Percentiles rank a stretch among this genome's conserved stretches.
phyloP scores from a whole-genome alignment of 92 coral and sea anemone genomes.

The Porites rus region DNA sequence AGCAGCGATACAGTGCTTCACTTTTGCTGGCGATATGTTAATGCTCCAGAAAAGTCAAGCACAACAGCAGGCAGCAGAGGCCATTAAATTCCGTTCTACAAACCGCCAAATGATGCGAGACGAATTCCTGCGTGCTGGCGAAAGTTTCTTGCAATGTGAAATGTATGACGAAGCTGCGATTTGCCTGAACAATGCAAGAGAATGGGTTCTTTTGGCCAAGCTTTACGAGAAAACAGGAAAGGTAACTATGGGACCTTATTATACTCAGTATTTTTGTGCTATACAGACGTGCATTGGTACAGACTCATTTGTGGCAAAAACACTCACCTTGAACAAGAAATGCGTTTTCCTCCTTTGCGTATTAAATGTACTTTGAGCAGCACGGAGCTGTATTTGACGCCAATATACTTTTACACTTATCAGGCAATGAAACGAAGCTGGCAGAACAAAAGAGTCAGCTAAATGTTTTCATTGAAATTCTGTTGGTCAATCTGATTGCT shows the following conservation, averaged over 20 bases:
- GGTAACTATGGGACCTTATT: constrained; percentile 38
- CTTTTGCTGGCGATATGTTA: constrained; percentile 60
- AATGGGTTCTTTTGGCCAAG: constrained; percentile 66
- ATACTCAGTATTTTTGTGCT: background rate
- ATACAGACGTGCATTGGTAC: no score
- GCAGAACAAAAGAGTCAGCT: no score
- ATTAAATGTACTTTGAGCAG: no score
- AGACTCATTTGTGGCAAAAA: no score
- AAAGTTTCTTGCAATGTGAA: constrained; percentile 57
- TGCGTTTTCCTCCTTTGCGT: no score
- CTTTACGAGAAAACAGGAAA: constrained; percentile 63
- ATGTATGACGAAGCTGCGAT: constrained; percentile 74
- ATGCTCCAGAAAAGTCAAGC: constrained; percentile 73
- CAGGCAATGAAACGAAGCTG: no score
- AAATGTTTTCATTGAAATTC: no score
- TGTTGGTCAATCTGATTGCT: no score
- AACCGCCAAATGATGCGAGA: constrained; percentile 61
- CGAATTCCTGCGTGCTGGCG: constrained; percentile 72
- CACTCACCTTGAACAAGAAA: no score
- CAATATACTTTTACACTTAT: no score
- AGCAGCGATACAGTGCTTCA: constrained; percentile 67
- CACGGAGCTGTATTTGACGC: no score
- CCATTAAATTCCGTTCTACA: constrained; percentile 47
- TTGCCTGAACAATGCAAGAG: constrained; percentile 70
- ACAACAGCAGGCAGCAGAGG: constrained; percentile 74